These are phyloP conservation scores for Fulmarus glacialis DNA, from an alignment of 2,113 vertebrate genomes.

Conservation along the genomic window DNA sequence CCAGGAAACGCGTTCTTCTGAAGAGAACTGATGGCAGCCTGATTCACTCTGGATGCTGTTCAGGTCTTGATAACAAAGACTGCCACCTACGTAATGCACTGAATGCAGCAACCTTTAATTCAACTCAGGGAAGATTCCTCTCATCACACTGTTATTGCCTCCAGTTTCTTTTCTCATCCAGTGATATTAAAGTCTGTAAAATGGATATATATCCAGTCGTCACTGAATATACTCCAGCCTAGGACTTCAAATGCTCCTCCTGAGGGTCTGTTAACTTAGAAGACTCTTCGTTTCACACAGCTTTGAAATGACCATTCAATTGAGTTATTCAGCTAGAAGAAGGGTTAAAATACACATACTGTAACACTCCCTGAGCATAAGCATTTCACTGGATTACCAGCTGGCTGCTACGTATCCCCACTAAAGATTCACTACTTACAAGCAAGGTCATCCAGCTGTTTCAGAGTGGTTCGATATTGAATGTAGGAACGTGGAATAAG, in stretches of 20 bases:
- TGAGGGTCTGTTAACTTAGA: not conserved
- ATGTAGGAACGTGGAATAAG: not conserved
- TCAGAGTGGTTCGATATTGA: not conserved
- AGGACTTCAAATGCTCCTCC: not conserved
- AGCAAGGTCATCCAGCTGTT: not conserved
- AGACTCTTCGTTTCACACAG: not conserved
- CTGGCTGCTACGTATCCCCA: accelerated
- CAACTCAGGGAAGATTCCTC: not conserved
- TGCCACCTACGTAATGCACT: accelerated
- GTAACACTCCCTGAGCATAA: not conserved
- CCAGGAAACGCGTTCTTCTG: not conserved
- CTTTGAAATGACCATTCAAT: not conserved
- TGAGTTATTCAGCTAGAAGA: not conserved
- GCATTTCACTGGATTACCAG: not conserved
- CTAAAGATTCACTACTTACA: not conserved
- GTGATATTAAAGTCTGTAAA: not conserved
- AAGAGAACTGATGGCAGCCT: not conserved
- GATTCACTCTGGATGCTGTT: not conserved
- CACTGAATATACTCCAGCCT: not conserved
- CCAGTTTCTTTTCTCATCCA: not conserved
- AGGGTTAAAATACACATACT: not conserved
- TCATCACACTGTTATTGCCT: not conserved
- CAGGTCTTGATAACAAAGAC: not conserved
- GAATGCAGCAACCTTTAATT: not conserved
- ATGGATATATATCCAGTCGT: not conserved